Evolutionary conservation across 2,113 vertebrate species (phyloP), one percentile per base, ranked within the genome.

Genomic region (Apteryx mantelli): DNA sequence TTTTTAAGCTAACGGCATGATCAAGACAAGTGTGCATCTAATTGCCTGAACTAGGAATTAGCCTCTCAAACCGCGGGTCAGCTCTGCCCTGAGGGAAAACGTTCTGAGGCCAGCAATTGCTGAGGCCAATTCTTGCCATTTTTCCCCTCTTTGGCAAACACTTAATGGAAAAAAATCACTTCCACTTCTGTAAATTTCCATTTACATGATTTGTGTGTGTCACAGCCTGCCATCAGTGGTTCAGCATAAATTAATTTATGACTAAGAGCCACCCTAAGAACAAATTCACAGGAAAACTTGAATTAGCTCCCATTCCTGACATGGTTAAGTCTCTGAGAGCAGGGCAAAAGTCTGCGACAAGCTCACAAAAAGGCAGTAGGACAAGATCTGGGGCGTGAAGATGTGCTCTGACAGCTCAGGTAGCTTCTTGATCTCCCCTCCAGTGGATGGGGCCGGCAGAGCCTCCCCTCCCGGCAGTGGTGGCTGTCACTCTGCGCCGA

Each of bases 171-270:
- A 89, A 80, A 82, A 80, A 77, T 36, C 38, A 60, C 30, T 92
- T 95, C 83, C 77, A 61, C 69, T 85, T 94, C 91, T 94, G 77
- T 52, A 91, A 34, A 89, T 76, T 91, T 83, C 76, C 56, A 78
- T 93, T 92, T 87, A 64, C 77, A 84, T 4, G 5, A 69, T 77
- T 91, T 58, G 86, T 40, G 74, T 5, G 0, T 46, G 70, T 85
- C 73, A 66, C 63, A 95, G 55, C 32, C 69, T 86, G 91, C 48
- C 80, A 86, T 13, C 42, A 79, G 22, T 17, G 36, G 50, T 82
- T 80, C 66, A 95, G 92, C 63, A 89, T 30, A 68, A 95, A 94
- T 91, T 53, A 86, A 24, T 40, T 64, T 42, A 38, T 50, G 50
- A 87, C 84, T 89, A 94, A 75, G 55, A 93, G 55, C 26, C 40